Base-by-base conservation (phyloP, 1,140 invertebrate genomes). In the Drosophila mauritiana region DNA sequence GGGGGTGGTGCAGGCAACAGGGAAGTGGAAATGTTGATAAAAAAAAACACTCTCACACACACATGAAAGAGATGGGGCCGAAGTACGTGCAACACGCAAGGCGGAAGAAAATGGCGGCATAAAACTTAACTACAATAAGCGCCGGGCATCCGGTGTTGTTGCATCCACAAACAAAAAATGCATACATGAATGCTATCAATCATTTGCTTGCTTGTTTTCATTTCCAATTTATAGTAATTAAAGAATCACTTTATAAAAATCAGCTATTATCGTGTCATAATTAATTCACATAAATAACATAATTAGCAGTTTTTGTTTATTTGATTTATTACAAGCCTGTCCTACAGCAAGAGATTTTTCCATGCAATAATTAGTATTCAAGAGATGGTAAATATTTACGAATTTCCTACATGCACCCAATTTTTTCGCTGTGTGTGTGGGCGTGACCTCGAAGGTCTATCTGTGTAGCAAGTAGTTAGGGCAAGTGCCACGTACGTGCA, bases 111-210 rank as follows among this genome's bases (percentile, higher is more conserved):
- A 85, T 85, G 73, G 63, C 59, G 79, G 83, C 79, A 88, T 88
- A 76, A 86, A 86, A 86, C 83, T 82, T 88, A 73, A 88, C 79
- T 73, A 88, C 83, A 79, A 86, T 86, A 82, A 79, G 75, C 62
- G 65, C 25, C 62, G 57, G 61, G 70, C n/a, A n/a, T n/a, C n/a
- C n/a, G n/a, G 49, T 25, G 70, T 61, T 67, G 43, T 39, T n/a
- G 17, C 5, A 42, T n/a, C 10, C 58, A 67, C 45, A 17, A 12
- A 2, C 3, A 63, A 25, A 61, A 65, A 40, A 4, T 22, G 20
- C 20, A 2, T 22, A 22, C 20, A 22, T 22, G 0, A 22, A 22
- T 22, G 20, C 20, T 27, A n/a, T 7, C 27, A 27, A 27, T 27
- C 6, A 27, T 6, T 27, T 27, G 6, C 0, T 27, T 7, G 27